Evolutionary conservation across 2,797 vertebrate genomes (phyloP), one percentile per base, ranked within the genome.

Genomic region (Cottoperca gobio): DNA sequence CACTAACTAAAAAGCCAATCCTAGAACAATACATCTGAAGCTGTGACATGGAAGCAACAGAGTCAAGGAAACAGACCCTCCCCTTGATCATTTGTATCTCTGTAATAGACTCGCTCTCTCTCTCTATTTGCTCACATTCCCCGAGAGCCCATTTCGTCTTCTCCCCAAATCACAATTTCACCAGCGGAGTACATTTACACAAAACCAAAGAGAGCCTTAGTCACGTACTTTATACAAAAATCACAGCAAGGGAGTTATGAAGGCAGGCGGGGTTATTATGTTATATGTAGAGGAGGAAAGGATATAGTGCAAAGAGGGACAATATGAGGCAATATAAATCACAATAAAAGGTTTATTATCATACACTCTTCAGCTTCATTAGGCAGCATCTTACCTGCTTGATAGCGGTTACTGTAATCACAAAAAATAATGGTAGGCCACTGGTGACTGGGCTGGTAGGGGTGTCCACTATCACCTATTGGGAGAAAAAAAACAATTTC

Each of bases 391-490:
- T 93, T 95, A 99, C 98, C 97, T 99, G 98, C 91, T 99, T 99
- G 86, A 99, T 96, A 70, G 98, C 98, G 8, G 98, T 99, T 81
- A 99, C 97, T 69, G 97, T 98, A 90, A 99, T 99, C 79, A 99
- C 98, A 91, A 99, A 99, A 94, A 99, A 99, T 88, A 99, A 96
- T 0, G 98, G 98, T 88, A 99, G 96, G 88, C 98, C 98, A 54
- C 98, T 99, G 82, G 98, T 99, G 89, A 99, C 96, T 0, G 98
- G 98, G 91, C 98, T 99, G 87, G 98, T 99, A n/a, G 98, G 98
- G 62, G 98, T 99, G 85, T 99, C 98, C 90, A 99, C 98, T 85
- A 98, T 99, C 88, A 99, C 97, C 98, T 99, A 79, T 11, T 39
- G 28, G 55, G 9, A 31, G n/a, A 12, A 11, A 6, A 2, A 5